phyloP scores from a whole-genome alignment of 2,113 vertebrate species.

The Heterochromis multidens region DNA sequence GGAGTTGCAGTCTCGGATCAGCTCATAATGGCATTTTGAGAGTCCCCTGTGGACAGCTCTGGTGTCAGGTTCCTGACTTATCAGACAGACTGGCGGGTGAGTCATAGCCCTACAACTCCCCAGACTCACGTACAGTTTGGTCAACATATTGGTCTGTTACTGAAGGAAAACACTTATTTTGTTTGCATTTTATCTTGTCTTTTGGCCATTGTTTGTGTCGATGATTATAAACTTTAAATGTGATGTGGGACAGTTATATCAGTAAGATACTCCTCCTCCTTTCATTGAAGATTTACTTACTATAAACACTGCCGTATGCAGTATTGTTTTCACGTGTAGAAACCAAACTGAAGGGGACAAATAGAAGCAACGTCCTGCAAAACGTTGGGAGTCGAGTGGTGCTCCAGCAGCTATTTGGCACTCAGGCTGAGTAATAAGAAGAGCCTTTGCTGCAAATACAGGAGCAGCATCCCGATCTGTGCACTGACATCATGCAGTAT shows the following conservation, averaged over 20 bases:
- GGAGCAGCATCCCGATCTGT: background rate
- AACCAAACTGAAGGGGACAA: background rate
- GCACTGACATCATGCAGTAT: background rate
- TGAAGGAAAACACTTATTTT: background rate
- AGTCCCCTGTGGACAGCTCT: constrained; percentile 43
- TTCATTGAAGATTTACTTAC: background rate
- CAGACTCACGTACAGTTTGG: background rate
- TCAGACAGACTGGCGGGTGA: constrained; percentile 34
- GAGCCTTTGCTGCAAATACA: background rate
- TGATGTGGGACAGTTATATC: fast-evolving
- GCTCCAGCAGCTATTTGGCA: background rate
- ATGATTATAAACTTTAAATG: background rate
- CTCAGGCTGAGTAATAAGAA: background rate
- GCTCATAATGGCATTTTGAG: constrained; percentile 62
- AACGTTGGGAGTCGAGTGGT: background rate
- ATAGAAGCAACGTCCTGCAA: background rate
- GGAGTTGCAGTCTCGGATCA: constrained; percentile 29
- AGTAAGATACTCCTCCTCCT: background rate
- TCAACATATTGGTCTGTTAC: background rate
- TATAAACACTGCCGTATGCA: background rate
- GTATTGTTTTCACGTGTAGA: background rate
- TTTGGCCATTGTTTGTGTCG: background rate
- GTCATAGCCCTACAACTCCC: background rate
- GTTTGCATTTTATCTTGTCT: background rate
- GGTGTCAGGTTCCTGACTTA: constrained; percentile 62